Percentiles rank a stretch among this genome's conserved stretches.
Evolutionary conservation across 2,113 vertebrate genomes (phyloP).

Genomic region (Thamnaconus septentrionalis): DNA sequence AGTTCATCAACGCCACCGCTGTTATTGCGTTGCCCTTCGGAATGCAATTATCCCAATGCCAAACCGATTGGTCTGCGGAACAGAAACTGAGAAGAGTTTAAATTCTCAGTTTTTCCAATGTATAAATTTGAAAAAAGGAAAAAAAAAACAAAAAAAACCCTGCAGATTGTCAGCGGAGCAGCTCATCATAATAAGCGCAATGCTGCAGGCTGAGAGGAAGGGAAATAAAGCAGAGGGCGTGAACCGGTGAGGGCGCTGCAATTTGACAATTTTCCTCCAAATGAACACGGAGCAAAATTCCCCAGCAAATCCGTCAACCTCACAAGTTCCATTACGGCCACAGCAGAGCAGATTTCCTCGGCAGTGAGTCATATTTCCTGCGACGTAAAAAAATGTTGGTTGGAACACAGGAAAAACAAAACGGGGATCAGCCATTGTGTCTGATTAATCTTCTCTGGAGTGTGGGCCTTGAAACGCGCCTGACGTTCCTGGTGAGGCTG

Average conservation of each 20-base stretch:
- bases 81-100: no score
- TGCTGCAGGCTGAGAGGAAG: not conserved
- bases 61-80: no score
- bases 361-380: conserved; percentile 1
- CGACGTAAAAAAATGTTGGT: conserved; percentile 8
- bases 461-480: not conserved
- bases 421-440: not conserved
- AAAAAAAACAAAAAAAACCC: no score
- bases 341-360: not conserved
- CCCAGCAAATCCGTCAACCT: conserved; percentile 1
- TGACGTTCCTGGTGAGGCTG: not conserved
- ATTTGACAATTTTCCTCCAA: conserved; percentile 1
- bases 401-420: not conserved
- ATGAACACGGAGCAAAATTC: not conserved
- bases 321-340: conserved; percentile 7
- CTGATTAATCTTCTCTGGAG: conserved; percentile 1
- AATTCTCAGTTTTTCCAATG: no score
- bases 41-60: no score
- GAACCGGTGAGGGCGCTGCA: not conserved
- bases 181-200: not conserved
- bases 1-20: no score
- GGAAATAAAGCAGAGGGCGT: not conserved
- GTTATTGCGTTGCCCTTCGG: no score
- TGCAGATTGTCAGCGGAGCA: no score
- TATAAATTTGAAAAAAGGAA: no score